Base-by-base conservation (phyloP, 37 sponge, comb jelly and placozoan genomes). In the Corticium candelabrum region DNA sequence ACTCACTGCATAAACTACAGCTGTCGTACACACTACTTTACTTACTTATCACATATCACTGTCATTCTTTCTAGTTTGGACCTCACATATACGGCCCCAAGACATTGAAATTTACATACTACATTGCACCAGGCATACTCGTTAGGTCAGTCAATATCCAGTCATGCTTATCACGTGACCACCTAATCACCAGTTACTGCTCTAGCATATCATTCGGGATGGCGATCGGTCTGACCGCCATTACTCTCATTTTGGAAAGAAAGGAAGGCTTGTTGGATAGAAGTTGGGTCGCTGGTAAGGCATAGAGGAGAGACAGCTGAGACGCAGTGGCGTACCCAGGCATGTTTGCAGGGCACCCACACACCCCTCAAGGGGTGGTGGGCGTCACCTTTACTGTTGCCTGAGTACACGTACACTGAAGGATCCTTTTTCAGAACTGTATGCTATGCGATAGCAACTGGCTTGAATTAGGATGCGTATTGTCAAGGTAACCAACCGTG, bases 191-290 rank as follows among this genome's bases (percentile, higher is more conserved):
- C n/a, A n/a, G n/a, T n/a, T n/a, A n/a, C n/a, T 11, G 62, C 21
- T 50, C 21, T 50, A 90, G 89, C 56, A 84, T 89, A 2, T 80
- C 80, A n/a, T 89, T 93, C 67, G 87, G 87, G 2, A 89, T 89
- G 35, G 83, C 89, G 35, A 87, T 93, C 70, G 93, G 85, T 32
- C 81, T 93, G 68, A 87, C 86, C 38, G 93, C 93, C 7, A 67
- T 93, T 32, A 76, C 83, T 2, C 56, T 93, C 38, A 84, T 93
- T 11, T 38, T 78, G 15, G 93, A 93, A 72, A 74, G 87, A 3
- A 93, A 86, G 76, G 89, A 93, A 35, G 93, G 93, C 5, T 87
- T 93, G 2, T 73, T 93, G 29, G 93, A 93, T 36, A 69, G 93
- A 21, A 85, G 86, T 0, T 86, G 87, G 85, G 89, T 84, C 35